Evolutionary conservation across 2,113 vertebrate species (phyloP).

Genomic region (Taurulus bubalis): DNA sequence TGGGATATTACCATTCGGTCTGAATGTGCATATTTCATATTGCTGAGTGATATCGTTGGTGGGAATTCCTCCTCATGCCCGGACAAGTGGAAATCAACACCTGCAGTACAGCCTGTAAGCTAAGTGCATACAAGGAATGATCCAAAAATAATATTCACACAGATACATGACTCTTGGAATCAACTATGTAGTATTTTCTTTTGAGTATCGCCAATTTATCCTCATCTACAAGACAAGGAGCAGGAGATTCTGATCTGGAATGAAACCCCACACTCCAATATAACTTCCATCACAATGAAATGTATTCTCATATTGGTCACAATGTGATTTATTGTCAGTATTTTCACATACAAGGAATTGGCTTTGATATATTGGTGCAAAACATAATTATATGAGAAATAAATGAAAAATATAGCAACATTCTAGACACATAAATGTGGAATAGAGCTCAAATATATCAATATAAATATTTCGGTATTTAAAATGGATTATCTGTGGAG

Average conservation of each 20-base stretch:
- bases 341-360: background rate
- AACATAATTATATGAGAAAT: no score
- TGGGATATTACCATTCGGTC: background rate
- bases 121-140: no score
- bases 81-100: background rate
- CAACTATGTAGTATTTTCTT: no score
- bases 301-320: background rate
- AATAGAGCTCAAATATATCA: no score
- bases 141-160: background rate
- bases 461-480: no score
- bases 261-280: no score
- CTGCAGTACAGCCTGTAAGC: background rate
- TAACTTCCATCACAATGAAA: background rate
- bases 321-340: background rate
- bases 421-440: no score
- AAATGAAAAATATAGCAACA: no score
- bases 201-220: no score
- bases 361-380: background rate
- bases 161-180: no score
- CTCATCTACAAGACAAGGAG: no score
- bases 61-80: background rate
- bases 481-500: background rate
- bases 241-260: no score
- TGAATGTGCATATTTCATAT: background rate
- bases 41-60: background rate